Evolutionary conservation across 1,140 invertebrate genomes (phyloP), one percentile per base, ranked within the genome.

Genomic region (Hycleus cichorii): DNA sequence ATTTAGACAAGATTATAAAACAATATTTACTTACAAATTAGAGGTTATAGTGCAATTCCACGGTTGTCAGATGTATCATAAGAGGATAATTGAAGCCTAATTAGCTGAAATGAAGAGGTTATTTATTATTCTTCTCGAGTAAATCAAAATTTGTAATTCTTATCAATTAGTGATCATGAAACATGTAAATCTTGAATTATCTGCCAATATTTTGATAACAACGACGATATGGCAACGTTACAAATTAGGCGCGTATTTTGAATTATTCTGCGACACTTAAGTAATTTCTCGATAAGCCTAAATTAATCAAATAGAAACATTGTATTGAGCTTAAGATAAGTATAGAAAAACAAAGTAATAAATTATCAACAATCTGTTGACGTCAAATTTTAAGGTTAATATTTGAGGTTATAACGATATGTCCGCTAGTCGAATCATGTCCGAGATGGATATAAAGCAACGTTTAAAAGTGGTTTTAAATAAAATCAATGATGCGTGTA

Each of bases 381-480:
- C 6, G 39, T 6, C 6, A 39, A 10, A 39, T 39, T 39, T 39
- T 39, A 1, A 39, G 18, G 18, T 39, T 39, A 49, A 9, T 44
- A 44, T 57, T 40, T 43, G 18, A 43, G 48, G 39, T 58, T 58
- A 70, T 69, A 10, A 8, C 11, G 65, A 57, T 69, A 59, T 72
- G 68, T 18, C 18, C 18, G 18, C 2, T 18, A 18, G 18, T 18
- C 32, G 7, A 59, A 77, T 67, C 58, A 83, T 83, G 81, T 58
- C 72, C 9, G 78, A 82, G 54, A 67, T 81, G 18, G 74, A 77
- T 56, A 63, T 79, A 7, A 75, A 70, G 67, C 69, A 67, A 46
- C 78, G 79, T 56, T 59, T 83, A 7, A 77, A 75, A 67, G 52
- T 60, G 11, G 71, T 83, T 4, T 61, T 73, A 9, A 71, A 78